phyloP scores from a whole-genome alignment of 2,888 invertebrate genomes.

The Cybosia mesomella region DNA sequence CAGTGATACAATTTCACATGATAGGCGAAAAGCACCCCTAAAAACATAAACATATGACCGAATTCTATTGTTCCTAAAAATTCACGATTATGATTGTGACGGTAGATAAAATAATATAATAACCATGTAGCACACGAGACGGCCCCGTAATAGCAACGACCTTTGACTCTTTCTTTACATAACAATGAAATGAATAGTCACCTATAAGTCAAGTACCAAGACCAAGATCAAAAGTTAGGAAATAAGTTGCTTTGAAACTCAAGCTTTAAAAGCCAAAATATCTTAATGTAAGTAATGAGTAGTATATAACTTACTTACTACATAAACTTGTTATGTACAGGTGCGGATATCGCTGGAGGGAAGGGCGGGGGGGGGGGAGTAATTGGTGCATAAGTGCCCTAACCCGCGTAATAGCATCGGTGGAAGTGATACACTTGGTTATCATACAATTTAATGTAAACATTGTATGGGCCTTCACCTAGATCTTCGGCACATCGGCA shows the following conservation, averaged over 20 bases:
- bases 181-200: slow-evolving; percentile 26
- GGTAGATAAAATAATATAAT: slow-evolving; percentile 18
- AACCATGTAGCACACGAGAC: slow-evolving; percentile 21
- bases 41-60: slow-evolving; percentile 46
- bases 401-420: too few relatives aligned
- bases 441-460: too few relatives aligned
- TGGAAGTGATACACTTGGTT: too few relatives aligned
- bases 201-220: not conserved
- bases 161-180: slow-evolving; percentile 37
- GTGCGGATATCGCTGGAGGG: not conserved
- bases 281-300: not conserved
- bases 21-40: not conserved
- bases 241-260: slow-evolving; percentile 7
- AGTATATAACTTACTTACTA: not conserved
- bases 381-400: too few relatives aligned
- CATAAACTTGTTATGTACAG: not conserved
- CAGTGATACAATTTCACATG: not conserved
- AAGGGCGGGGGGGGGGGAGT: not conserved
- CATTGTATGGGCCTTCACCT: too few relatives aligned
- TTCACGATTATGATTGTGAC: slow-evolving; percentile 18
- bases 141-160: slow-evolving; percentile 12
- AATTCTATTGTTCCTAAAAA: slow-evolving; percentile 29
- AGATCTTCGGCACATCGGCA: too few relatives aligned
- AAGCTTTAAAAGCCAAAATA: not conserved
- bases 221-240: slow-evolving; percentile 11